Base-by-base conservation (phyloP, 2,113 vertebrate genomes). In the Gallinago media region DNA sequence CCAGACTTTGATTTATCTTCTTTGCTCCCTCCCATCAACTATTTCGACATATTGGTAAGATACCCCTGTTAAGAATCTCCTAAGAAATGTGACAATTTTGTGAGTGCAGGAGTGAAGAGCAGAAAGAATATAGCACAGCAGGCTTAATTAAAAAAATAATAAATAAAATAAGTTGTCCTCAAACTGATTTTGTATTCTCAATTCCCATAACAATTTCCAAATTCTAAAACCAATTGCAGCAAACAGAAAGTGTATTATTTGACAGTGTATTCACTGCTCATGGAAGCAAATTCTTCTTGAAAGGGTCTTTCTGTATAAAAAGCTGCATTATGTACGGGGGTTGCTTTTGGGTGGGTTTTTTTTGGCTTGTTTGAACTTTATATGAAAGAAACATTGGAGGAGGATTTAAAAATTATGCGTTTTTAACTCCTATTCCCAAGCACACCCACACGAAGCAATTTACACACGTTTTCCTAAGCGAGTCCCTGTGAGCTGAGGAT, bases 61-160 rank as follows among this genome's bases (percentile, higher is more conserved):
- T 9, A 4, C 10, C 1, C 2, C 7, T 3, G 1, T 38, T n/a
- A 59, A n/a, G 21, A 22, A 92, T 26, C 40, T 38, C 12, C 18
- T 15, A 31, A 42, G 29, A 63, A 80, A 74, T 1, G 4, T 15
- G 7, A 58, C 11, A 49, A 38, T 42, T 88, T 34, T 34, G n/a
- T 21, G 15, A 44, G 25, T 17, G 11, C 31, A 76, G 12, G 42
- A 59, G 34, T 17, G 23, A 77, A 74, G 29, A 13, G 46, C 23
- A 91, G 17, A 54, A 54, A 78, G 25, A 59, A 7, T 10, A 58
- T 13, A 62, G 9, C 12, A 32, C 4, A 6, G 9, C 3, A 50
- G 4, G 27, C 18, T 38, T 29, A 62, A 38, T 31, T 52, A 52
- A 59, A 54, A 62, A 32, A 50, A 26, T 38, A 38, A 38, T 38